These are phyloP conservation scores for Cataglyphis livida DNA, from an alignment of 2,888 invertebrate genomes.

Conservation along the genomic window DNA sequence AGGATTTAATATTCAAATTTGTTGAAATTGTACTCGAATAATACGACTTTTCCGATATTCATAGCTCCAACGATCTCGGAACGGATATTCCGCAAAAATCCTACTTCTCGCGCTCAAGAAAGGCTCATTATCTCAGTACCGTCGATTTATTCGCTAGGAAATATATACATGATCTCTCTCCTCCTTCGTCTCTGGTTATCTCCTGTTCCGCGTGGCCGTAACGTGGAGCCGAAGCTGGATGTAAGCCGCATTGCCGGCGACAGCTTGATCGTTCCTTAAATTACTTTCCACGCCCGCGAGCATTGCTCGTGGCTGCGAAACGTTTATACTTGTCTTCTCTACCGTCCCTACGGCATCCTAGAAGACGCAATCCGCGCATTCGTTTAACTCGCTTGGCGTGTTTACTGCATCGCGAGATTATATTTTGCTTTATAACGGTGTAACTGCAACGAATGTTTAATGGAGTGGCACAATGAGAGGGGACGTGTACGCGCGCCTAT, in stretches of 20 bases:
- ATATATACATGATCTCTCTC: conserved; percentile 46
- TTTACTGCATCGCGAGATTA: conserved; percentile 84
- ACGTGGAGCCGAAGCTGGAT: conserved; percentile 17
- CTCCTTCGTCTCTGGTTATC: conserved; percentile 33
- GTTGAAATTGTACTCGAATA: background rate
- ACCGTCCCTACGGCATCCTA: conserved; percentile 35
- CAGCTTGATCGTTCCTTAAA: conserved; percentile 56
- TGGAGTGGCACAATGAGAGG: conserved; percentile 81
- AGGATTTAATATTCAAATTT: conserved; percentile 12
- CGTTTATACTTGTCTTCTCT: conserved; percentile 52
- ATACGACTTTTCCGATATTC: conserved; percentile 1
- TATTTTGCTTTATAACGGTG: conserved; percentile 81
- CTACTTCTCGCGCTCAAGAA: background rate
- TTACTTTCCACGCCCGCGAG: conserved; percentile 62
- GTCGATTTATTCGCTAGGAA: conserved; percentile 46
- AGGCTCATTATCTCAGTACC: conserved; percentile 22
- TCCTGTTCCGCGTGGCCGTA: conserved; percentile 14
- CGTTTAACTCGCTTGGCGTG: conserved; percentile 80
- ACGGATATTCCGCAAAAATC: conserved; percentile 2
- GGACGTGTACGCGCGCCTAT: conserved; percentile 61
- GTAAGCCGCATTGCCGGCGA: conserved; percentile 48
- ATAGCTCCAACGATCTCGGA: background rate
- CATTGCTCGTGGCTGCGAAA: conserved; percentile 50
- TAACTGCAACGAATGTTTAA: conserved; percentile 83
- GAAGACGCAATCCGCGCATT: conserved; percentile 62